Conservation (phyloP, 2,113 vertebrate species). For the Sylvia atricapilla region DNA sequence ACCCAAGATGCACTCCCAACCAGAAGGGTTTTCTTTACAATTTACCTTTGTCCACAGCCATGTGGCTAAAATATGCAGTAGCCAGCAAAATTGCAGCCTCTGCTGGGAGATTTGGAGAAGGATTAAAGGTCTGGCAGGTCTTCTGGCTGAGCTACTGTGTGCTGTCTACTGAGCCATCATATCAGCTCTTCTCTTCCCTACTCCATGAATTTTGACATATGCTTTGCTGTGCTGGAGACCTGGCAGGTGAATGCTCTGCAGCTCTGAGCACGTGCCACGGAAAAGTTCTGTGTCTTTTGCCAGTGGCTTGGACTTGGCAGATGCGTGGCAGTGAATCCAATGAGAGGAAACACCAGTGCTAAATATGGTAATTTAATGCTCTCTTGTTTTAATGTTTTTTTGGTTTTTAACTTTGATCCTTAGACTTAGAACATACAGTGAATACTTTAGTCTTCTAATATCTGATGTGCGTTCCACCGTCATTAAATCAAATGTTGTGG, state of each 20-base stretch:
- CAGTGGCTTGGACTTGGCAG: neutral
- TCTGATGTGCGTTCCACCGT: neutral
- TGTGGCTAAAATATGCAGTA: neutral
- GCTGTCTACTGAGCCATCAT: neutral
- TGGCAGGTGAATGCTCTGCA: neutral
- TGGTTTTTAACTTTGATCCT: neutral
- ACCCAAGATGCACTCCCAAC: neutral
- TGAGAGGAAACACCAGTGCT: neutral
- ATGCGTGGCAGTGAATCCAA: neutral
- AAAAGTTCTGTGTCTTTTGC: neutral
- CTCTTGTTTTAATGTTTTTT: neutral
- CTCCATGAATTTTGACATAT: neutral
- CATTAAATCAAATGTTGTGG: neutral
- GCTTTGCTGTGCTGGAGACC: constrained; percentile 21
- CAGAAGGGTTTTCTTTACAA: neutral
- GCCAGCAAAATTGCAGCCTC: neutral
- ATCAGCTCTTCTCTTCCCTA: neutral
- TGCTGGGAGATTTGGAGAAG: neutral
- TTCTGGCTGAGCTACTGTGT: neutral
- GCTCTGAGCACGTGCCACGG: neutral
- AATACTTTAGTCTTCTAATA: neutral
- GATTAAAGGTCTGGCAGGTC: constrained; percentile 21
- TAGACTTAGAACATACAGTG: neutral
- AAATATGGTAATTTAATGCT: neutral
- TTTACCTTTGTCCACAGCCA: neutral